Evolutionary conservation across 2,888 invertebrate genomes (phyloP).

Genomic region (Rosalia funebris): DNA sequence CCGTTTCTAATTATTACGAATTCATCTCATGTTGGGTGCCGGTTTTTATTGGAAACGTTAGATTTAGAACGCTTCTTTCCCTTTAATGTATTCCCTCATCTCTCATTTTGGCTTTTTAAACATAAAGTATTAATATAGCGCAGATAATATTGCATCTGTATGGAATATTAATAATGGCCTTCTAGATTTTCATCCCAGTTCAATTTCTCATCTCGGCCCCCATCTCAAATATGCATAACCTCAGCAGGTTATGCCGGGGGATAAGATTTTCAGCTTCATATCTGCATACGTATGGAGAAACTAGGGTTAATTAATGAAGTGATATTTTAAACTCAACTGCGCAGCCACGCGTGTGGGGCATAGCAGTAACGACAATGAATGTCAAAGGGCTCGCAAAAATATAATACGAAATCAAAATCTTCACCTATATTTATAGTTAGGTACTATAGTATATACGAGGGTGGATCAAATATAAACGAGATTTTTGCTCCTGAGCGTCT

Average conservation of each 20-base stretch:
- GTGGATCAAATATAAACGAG: no score
- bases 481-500: no score
- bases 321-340: no score
- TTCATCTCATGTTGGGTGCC: not conserved
- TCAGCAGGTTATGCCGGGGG: not conserved
- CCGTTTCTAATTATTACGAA: not conserved
- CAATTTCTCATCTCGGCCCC: slow-evolving; percentile 26
- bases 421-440: no score
- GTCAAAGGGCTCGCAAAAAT: no score
- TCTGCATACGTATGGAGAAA: slow-evolving; percentile 4
- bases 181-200: slow-evolving; percentile 19
- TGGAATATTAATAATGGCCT: slow-evolving; percentile 27
- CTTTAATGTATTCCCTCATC: slow-evolving; percentile 7
- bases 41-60: slow-evolving; percentile 5
- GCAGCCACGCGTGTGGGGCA: no score
- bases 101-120: slow-evolving; percentile 10
- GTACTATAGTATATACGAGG: no score
- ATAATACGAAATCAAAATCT: no score
- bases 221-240: slow-evolving; percentile 24
- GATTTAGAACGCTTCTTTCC: not conserved
- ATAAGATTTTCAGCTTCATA: slow-evolving; percentile 14
- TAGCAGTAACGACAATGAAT: no score
- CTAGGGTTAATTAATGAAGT: slow-evolving; percentile 9
- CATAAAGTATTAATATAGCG: slow-evolving; percentile 22
- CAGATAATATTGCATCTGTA: slow-evolving; percentile 26